These are phyloP conservation scores for Drosophila chauvacae DNA, from an alignment of 1,140 invertebrate genomes.

Conservation along the genomic window DNA sequence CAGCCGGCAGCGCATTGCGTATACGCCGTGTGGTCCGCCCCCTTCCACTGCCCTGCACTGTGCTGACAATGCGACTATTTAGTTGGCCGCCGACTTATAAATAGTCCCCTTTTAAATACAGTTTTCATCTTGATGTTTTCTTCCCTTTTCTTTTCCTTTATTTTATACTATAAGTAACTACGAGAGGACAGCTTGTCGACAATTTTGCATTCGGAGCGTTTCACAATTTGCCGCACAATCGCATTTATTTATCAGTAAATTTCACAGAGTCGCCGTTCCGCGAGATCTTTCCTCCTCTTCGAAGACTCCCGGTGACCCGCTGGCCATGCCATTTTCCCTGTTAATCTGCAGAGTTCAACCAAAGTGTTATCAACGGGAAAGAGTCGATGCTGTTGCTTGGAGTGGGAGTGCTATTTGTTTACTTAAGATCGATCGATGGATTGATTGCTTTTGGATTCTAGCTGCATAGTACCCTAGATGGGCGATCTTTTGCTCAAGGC, in stretches of 20 bases:
- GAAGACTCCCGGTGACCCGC: slow-evolving; percentile 44
- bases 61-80: slow-evolving; percentile 16
- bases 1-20: slow-evolving; percentile 58
- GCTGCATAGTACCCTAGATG: not conserved
- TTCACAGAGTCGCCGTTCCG: slow-evolving; percentile 55
- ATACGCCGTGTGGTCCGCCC: slow-evolving; percentile 57
- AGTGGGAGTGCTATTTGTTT: slow-evolving; percentile 53
- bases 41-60: slow-evolving; percentile 12
- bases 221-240: slow-evolving; percentile 82
- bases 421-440: slow-evolving; percentile 31
- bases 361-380: slow-evolving; percentile 59
- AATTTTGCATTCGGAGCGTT: slow-evolving; percentile 78
- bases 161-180: slow-evolving; percentile 31
- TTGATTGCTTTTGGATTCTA: not conserved
- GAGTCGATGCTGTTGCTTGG: slow-evolving; percentile 17
- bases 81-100: slow-evolving; percentile 40
- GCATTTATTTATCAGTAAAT: slow-evolving; percentile 80
- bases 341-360: slow-evolving; percentile 75
- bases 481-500: not conserved
- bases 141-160: slow-evolving; percentile 5
- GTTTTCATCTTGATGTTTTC: slow-evolving; percentile 16
- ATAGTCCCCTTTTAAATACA: slow-evolving; percentile 42
- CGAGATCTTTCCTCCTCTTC: slow-evolving; percentile 45
- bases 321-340: slow-evolving; percentile 65
- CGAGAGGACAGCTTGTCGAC: slow-evolving; percentile 65